Percentiles rank a stretch among this genome's conserved stretches.
Evolutionary conservation across 2,113 vertebrate genomes (phyloP).

Genomic region (Catharus fuscescens): DNA sequence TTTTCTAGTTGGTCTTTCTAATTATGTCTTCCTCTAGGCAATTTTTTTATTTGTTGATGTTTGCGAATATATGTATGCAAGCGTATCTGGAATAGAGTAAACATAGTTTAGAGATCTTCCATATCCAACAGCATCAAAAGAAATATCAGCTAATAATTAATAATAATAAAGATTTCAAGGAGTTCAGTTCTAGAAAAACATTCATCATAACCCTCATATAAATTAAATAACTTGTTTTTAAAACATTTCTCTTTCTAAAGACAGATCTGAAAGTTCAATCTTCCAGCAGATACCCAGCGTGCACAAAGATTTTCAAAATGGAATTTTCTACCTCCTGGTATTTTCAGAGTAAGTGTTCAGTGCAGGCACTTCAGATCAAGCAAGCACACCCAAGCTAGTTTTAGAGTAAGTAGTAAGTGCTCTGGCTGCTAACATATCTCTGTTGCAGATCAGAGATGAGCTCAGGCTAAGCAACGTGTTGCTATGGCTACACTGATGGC

Average conservation of each 20-base stretch:
- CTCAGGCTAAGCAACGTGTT: background rate
- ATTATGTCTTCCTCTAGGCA: background rate
- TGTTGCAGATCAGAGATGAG: background rate
- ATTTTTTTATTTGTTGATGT: background rate
- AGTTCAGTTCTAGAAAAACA: background rate
- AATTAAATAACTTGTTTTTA: background rate
- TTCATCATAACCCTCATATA: background rate
- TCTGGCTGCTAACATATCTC: background rate
- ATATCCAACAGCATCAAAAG: background rate
- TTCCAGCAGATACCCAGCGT: background rate
- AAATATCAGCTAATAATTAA: background rate
- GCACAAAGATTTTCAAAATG: background rate
- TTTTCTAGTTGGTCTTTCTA: background rate
- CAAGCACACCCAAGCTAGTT: background rate
- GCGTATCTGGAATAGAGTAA: background rate
- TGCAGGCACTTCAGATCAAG: background rate
- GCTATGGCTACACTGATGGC: slow-evolving; percentile 31
- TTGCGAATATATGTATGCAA: background rate
- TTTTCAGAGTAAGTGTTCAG: background rate
- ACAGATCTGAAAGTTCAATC: background rate
- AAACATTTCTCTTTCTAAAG: background rate
- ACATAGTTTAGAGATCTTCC: background rate
- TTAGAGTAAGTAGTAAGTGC: background rate
- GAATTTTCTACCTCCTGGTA: background rate
- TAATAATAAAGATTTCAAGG: background rate